Evolutionary conservation across 2,888 invertebrate species (phyloP), one percentile per base, ranked within the genome.

Genomic region (Glaucopsyche alexis): DNA sequence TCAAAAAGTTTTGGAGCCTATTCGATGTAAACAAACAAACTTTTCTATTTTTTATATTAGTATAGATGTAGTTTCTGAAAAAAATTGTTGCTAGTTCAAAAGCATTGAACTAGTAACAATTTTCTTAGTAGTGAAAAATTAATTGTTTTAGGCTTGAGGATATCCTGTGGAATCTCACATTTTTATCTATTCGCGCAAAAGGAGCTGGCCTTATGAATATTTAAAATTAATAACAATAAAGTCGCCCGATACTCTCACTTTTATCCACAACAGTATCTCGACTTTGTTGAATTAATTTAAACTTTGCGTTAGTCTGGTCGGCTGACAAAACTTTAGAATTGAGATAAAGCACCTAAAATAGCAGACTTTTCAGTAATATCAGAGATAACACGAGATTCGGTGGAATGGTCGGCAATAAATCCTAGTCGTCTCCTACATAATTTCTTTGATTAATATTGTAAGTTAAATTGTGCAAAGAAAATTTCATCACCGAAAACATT

Each of bases 301-400:
- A 90, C 90, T 91, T 90, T 88, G 81, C 85, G 87, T 89, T 89
- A 90, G 90, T 90, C 89, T 89, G 86, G 87, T 90, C 88, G 87
- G 86, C 86, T 85, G 83, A 85, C 82, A 84, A 85, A 90, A 90
- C 84, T 90, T 90, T 85, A 78, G 82, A 83, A 88, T 83, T 87
- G 83, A 87, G 88, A 88, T 90, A 87, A 90, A 91, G 87, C 84
- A 85, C 85, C 90, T 86, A 87, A 88, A 88, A 86, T 82, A 86
- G 84, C 83, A 83, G 83, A 87, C 82, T 83, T 84, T 80, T 81
- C 80, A 81, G 81, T 83, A 81, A 85, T 85, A 85, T 83, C 81
- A 84, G 80, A 85, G 85, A 86, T 86, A 85, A 85, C 81, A 78
- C 74, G 75, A 78, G 66, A 55, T 55, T 67, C 19, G 55, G 45